A percentile compares a stretch with the other conserved stretches of the same genome.
These are phyloP conservation scores for Asteroscopus sphinx DNA, from an alignment of 2,888 invertebrate species.

Conservation along the genomic window DNA sequence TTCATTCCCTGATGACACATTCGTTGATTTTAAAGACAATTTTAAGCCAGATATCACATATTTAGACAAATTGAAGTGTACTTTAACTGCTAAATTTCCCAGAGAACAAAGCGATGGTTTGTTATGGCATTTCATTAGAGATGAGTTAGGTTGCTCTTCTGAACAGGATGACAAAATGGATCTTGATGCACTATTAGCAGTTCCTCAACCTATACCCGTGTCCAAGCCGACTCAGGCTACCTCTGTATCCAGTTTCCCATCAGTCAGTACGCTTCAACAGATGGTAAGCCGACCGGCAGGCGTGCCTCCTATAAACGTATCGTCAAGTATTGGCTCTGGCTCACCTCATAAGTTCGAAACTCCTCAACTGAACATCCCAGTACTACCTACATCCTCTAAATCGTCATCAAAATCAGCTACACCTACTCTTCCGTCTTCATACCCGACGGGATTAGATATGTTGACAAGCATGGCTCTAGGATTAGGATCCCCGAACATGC, in stretches of 20 bases:
- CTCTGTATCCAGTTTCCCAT: constrained; percentile 83
- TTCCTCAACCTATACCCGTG: constrained; percentile 88
- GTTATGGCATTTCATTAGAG: constrained; percentile 94
- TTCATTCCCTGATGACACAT: constrained; percentile 85
- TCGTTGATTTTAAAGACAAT: constrained; percentile 87
- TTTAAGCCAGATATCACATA: constrained; percentile 93
- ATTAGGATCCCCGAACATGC: constrained; percentile 81
- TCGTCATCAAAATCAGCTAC: constrained; percentile 89
- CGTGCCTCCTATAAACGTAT: constrained; percentile 86
- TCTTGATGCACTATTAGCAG: constrained; percentile 88
- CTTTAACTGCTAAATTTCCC: constrained; percentile 95
- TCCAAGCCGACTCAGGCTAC: constrained; percentile 79
- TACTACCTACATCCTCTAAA: constrained; percentile 90
- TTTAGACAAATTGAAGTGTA: constrained; percentile 95
- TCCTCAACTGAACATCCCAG: constrained; percentile 90
- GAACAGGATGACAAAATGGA: constrained; percentile 93
- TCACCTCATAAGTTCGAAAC: constrained; percentile 90
- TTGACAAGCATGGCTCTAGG: constrained; percentile 88
- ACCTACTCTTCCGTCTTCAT: constrained; percentile 86
- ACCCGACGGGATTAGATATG: constrained; percentile 87
- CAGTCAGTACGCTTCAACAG: constrained; percentile 86
- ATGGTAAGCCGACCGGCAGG: constrained; percentile 88
- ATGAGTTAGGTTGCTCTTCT: constrained; percentile 92
- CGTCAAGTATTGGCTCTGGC: constrained; percentile 82
- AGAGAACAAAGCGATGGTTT: constrained; percentile 94